phyloP scores from a whole-genome alignment of 2,113 vertebrate genomes.

The Sporophila hypoxantha region DNA sequence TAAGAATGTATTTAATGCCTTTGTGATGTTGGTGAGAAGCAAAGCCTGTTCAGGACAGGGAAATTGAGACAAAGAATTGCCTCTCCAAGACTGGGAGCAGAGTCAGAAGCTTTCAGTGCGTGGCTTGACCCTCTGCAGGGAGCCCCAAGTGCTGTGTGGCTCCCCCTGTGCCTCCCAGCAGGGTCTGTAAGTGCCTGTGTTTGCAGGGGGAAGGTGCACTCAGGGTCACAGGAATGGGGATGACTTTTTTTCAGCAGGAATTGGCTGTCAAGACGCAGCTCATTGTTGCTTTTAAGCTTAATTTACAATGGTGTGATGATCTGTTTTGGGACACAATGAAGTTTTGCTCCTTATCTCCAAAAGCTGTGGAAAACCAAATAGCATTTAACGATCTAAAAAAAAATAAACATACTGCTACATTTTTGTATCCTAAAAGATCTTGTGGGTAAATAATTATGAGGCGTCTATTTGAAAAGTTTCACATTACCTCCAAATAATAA shows the following conservation, averaged over 20 bases:
- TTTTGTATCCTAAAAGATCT: neutral
- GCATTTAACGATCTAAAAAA: neutral
- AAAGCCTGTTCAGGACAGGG: neutral
- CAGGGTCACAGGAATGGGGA: neutral
- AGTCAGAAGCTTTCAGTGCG: neutral
- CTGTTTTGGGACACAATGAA: neutral
- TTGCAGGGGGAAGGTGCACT: neutral
- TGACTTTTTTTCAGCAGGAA: neutral
- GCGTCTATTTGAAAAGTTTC: neutral
- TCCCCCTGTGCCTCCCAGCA: neutral
- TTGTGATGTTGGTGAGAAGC: neutral
- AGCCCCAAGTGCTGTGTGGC: neutral
- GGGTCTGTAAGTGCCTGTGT: constrained; percentile 2
- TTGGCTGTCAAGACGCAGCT: neutral
- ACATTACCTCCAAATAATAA: constrained; percentile 35
- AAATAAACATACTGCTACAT: neutral
- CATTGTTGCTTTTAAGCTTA: neutral
- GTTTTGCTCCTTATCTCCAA: constrained; percentile 2
- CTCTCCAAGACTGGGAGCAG: neutral
- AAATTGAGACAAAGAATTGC: neutral
- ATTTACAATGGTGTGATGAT: neutral
- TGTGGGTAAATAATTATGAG: neutral
- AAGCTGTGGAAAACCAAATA: constrained; percentile 46
- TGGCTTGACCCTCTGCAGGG: neutral
- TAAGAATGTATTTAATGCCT: constrained; percentile 18